A percentile compares a stretch with the other conserved stretches of the same genome.
phyloP scores from a whole-genome alignment of 2,113 vertebrate species.

The Eulemur macaco region DNA sequence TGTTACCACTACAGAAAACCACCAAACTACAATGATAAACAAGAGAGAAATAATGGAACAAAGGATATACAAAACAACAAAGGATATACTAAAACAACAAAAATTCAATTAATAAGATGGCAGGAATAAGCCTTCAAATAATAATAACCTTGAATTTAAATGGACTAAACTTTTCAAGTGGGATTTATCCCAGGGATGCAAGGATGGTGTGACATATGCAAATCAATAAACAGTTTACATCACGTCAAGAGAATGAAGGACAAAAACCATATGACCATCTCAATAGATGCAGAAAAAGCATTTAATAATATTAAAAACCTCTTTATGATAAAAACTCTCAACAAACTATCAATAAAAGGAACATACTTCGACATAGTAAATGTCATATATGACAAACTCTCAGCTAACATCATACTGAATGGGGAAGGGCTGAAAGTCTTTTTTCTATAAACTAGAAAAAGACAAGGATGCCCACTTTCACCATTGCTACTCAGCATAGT shows the following conservation, averaged over 20 bases:
- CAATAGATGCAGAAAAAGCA: too few species aligned
- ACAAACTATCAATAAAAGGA: not conserved
- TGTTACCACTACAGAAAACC: not conserved
- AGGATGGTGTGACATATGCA: too few species aligned
- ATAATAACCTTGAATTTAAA: not conserved
- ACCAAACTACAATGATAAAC: not conserved
- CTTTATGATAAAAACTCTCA: not conserved
- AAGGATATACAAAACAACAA: not conserved
- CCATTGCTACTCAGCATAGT: not conserved
- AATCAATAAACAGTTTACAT: too few species aligned
- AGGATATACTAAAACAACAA: not conserved
- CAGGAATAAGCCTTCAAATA: not conserved
- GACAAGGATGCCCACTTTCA: not conserved
- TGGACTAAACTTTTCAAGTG: not conserved
- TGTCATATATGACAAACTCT: too few species aligned
- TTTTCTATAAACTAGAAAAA: not conserved
- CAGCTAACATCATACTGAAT: too few species aligned
- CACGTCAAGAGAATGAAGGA: too few species aligned
- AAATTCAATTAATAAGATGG: not conserved
- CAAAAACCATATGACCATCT: too few species aligned
- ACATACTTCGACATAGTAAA: not conserved
- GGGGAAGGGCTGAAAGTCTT: too few species aligned
- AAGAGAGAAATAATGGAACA: not conserved
- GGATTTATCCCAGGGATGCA: too few species aligned
- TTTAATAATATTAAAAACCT: not conserved